Percentiles rank a stretch among this genome's conserved stretches.
These are phyloP conservation scores for Cygnus buccinator DNA, from an alignment of 2,113 vertebrate genomes.

Conservation along the genomic window DNA sequence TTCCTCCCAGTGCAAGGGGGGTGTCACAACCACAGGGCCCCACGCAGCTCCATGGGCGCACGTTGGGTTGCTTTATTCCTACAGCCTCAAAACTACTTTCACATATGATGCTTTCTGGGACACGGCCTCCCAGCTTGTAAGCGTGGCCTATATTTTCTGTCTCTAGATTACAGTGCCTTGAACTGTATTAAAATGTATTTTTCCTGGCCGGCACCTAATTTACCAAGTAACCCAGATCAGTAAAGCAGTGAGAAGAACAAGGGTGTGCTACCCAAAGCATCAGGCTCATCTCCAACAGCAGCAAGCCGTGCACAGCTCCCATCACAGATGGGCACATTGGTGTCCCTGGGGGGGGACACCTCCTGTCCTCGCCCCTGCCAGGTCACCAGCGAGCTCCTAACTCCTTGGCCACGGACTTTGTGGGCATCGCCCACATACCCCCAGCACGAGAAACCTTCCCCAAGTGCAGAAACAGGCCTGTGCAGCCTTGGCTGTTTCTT, in stretches of 20 bases:
- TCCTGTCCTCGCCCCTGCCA: no score
- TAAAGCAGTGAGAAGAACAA: no score
- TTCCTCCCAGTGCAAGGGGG: rapidly evolving
- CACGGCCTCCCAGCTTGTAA: background rate
- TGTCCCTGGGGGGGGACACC: no score
- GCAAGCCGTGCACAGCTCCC: no score
- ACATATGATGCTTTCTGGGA: constrained; percentile 30
- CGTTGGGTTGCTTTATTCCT: background rate
- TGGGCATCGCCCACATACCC: background rate
- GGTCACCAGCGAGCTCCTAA: no score
- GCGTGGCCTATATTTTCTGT: background rate
- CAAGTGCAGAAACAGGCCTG: background rate
- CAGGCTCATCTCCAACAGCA: no score
- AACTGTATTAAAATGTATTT: background rate
- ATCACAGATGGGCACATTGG: no score
- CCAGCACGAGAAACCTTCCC: background rate
- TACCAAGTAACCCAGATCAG: background rate
- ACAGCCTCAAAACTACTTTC: background rate
- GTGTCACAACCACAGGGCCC: no score
- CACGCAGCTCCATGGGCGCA: background rate
- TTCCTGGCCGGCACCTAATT: background rate
- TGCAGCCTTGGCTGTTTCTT: background rate
- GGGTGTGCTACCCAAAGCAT: no score
- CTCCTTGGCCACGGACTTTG: no score
- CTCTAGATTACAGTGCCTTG: background rate